Evolutionary conservation across 2,113 vertebrate genomes (phyloP).

Genomic region (Capreolus pygargus): DNA sequence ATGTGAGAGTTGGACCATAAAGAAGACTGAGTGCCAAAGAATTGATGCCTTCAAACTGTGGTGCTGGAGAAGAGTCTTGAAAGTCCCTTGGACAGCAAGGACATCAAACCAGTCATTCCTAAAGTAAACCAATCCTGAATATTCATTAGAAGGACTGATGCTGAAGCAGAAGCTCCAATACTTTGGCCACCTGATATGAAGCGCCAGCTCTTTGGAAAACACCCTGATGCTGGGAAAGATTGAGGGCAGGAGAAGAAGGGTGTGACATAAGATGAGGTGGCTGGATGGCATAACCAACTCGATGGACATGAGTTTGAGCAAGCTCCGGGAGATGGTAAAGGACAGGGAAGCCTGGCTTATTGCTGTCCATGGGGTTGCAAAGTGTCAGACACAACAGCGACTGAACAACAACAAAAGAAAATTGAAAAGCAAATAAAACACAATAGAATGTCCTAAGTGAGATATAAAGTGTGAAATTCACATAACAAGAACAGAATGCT

Average conservation of each 20-base stretch:
- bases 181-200: not conserved
- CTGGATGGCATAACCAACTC: not conserved
- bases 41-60: not conserved
- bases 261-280: not conserved
- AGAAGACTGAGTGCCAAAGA: not conserved
- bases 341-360: not conserved
- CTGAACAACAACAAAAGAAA: not conserved
- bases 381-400: not conserved
- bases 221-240: not conserved
- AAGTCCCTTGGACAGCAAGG: not conserved
- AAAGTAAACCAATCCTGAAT: not conserved
- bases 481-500: constrained; percentile 35
- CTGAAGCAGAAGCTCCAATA: not conserved
- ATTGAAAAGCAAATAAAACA: not conserved
- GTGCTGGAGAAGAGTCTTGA: not conserved
- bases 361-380: not conserved
- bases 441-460: not conserved
- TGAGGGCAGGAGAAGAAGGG: not conserved
- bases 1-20: not conserved
- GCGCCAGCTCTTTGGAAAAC: not conserved
- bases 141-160: not conserved
- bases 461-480: not conserved
- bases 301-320: not conserved
- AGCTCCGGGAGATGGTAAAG: not conserved
- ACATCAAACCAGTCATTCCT: not conserved